These are phyloP conservation scores for Sminthurinus aureus DNA, from an alignment of 2,888 invertebrate genomes.

Conservation along the genomic window DNA sequence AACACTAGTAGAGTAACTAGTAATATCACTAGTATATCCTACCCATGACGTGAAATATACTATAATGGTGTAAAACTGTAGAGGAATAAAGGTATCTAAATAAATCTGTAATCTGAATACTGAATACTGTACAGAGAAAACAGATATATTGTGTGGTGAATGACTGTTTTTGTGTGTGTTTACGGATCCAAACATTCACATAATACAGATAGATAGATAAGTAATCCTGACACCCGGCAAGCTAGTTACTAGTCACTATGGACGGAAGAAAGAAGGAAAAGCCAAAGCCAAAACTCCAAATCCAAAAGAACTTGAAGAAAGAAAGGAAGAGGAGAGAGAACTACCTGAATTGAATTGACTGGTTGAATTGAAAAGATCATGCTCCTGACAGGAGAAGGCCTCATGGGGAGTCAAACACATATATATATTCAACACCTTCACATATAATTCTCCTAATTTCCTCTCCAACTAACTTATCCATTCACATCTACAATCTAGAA, in stretches of 20 bases:
- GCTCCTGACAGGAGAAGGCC: constrained; percentile 51
- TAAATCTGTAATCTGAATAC: background rate
- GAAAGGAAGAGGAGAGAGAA: constrained; percentile 26
- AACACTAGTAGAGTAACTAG: constrained; percentile 28
- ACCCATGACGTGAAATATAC: background rate
- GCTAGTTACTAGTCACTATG: background rate
- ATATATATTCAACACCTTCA: constrained; percentile 48
- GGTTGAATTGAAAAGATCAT: constrained; percentile 49
- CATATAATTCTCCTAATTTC: constrained; percentile 53
- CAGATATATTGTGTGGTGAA: constrained; percentile 11
- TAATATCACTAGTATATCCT: constrained; percentile 3
- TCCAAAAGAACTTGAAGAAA: constrained; percentile 34
- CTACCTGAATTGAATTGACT: constrained; percentile 47
- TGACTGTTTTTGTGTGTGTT: constrained; percentile 13
- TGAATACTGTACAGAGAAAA: too few species aligned
- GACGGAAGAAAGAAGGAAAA: too few species aligned
- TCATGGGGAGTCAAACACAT: constrained; percentile 47
- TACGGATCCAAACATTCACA: constrained; percentile 36
- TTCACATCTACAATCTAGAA: background rate
- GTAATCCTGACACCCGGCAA: constrained; percentile 51
- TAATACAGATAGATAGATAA: constrained; percentile 31
- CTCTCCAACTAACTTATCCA: constrained; percentile 40
- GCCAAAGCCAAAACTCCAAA: too few species aligned
- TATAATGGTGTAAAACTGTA: background rate
- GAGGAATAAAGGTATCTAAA: background rate